phyloP scores from a whole-genome alignment of 2,888 invertebrate species.

The Orthonevra nobilis region DNA sequence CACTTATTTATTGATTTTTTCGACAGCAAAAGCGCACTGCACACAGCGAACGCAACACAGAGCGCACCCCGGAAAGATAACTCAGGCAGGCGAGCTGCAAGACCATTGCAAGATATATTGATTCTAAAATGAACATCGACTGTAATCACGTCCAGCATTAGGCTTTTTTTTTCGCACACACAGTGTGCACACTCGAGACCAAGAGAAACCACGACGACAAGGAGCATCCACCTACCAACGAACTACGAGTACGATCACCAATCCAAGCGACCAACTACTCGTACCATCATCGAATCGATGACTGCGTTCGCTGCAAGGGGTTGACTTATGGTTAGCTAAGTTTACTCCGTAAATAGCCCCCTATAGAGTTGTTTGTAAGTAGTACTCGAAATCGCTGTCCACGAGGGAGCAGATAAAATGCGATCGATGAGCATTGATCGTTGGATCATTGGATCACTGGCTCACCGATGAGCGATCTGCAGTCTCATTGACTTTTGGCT shows the following conservation, averaged over 20 bases:
- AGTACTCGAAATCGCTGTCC: constrained; percentile 66
- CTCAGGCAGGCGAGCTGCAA: constrained; percentile 52
- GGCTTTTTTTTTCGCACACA: constrained; percentile 65
- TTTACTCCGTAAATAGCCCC: constrained; percentile 68
- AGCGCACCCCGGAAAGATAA: constrained; percentile 65
- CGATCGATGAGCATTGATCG: constrained; percentile 66
- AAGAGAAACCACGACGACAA: constrained; percentile 45
- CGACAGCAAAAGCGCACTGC: constrained; percentile 54
- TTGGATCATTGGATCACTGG: too few relatives aligned
- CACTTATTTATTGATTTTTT: constrained; percentile 71
- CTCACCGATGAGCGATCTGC: constrained; percentile 49
- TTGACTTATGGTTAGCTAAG: constrained; percentile 69
- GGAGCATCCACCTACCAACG: constrained; percentile 52
- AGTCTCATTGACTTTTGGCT: constrained; percentile 3
- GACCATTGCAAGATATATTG: constrained; percentile 71
- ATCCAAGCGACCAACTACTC: too few relatives aligned
- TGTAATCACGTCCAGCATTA: constrained; percentile 73
- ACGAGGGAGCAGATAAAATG: constrained; percentile 52
- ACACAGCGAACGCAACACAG: too few relatives aligned
- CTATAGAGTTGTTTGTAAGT: constrained; percentile 70
- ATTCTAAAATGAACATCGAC: constrained; percentile 72
- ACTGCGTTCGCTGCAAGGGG: constrained; percentile 69
- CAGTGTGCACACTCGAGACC: constrained; percentile 12
- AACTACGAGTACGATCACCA: too few relatives aligned
- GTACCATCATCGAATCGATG: too few relatives aligned